These are phyloP conservation scores for Etheostoma spectabile DNA, from an alignment of 2,113 vertebrate species.

Conservation along the genomic window DNA sequence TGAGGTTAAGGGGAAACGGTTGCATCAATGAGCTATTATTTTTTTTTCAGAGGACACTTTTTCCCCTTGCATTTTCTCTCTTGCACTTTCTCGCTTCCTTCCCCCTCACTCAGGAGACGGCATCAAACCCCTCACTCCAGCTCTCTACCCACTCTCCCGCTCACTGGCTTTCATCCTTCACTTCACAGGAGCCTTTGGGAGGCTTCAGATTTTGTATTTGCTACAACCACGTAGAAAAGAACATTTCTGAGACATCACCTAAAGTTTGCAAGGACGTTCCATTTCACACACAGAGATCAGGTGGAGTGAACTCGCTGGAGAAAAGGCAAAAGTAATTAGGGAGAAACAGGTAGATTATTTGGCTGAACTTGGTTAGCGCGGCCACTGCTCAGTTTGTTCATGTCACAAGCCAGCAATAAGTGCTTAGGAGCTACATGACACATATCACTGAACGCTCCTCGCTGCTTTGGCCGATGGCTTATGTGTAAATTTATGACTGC, in stretches of 20 bases:
- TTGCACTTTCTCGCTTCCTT: conserved; percentile 41
- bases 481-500: conserved; percentile 23
- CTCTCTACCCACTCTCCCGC: conserved; percentile 72
- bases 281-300: conserved; percentile 52
- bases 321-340: conserved; percentile 64
- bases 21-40: conserved; percentile 75
- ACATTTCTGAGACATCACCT: conserved; percentile 66
- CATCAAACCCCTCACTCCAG: conserved; percentile 74
- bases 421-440: conserved; percentile 40
- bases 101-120: conserved; percentile 73
- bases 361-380: conserved; percentile 48
- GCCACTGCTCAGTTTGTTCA: conserved; percentile 55
- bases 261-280: conserved; percentile 79
- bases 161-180: conserved; percentile 80
- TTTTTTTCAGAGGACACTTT: conserved; percentile 72
- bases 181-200: conserved; percentile 80
- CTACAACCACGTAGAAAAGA: conserved; percentile 66
- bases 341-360: conserved; percentile 24
- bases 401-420: conserved; percentile 39
- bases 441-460: conserved; percentile 23
- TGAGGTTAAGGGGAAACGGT: conserved; percentile 76
- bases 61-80: conserved; percentile 50
- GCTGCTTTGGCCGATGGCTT: conserved; percentile 36
- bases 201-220: conserved; percentile 74
- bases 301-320: conserved; percentile 24